These are phyloP conservation scores for Laodelphax striatellus DNA, from an alignment of 1,140 invertebrate species.

Conservation along the genomic window DNA sequence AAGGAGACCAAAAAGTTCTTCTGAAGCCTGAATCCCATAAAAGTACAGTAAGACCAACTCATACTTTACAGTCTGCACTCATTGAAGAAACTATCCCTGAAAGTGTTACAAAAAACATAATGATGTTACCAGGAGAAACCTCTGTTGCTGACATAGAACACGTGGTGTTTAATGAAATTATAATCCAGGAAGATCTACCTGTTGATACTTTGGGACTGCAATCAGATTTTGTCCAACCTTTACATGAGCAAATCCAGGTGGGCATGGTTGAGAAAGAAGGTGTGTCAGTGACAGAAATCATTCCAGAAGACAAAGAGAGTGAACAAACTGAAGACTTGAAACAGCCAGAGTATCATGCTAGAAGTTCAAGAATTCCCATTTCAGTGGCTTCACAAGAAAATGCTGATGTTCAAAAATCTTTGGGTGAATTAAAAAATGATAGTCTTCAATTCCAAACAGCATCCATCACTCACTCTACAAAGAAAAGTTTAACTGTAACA, in stretches of 20 bases:
- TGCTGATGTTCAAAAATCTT: conserved; percentile 36
- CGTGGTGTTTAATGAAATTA: conserved; percentile 36
- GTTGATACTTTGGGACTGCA: conserved; percentile 33
- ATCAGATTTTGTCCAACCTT: conserved; percentile 29
- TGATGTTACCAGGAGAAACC: conserved; percentile 27
- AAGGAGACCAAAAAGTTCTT: conserved; percentile 36
- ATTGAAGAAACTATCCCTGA: conserved; percentile 44
- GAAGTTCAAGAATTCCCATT: conserved; percentile 34
- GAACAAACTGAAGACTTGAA: conserved; percentile 24
- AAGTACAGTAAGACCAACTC: conserved; percentile 37
- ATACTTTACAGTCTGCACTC: conserved; percentile 41
- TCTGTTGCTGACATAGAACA: conserved; percentile 35
- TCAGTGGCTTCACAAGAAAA: conserved; percentile 37
- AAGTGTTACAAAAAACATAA: conserved; percentile 35
- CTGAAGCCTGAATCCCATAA: conserved; percentile 41
- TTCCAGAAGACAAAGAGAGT: conserved; percentile 34
- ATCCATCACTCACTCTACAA: conserved; percentile 31
- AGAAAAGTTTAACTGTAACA: conserved; percentile 39
- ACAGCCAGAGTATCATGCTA: conserved; percentile 31
- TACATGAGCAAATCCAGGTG: conserved; percentile 35
- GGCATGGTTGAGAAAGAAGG: conserved; percentile 37
- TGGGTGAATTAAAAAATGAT: conserved; percentile 32
- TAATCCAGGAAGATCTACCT: conserved; percentile 38
- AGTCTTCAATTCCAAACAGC: conserved; percentile 32
- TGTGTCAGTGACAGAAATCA: conserved; percentile 38